Evolutionary conservation across 2,797 vertebrate genomes (phyloP).

Genomic region (Phaenicophaeus curvirostris): DNA sequence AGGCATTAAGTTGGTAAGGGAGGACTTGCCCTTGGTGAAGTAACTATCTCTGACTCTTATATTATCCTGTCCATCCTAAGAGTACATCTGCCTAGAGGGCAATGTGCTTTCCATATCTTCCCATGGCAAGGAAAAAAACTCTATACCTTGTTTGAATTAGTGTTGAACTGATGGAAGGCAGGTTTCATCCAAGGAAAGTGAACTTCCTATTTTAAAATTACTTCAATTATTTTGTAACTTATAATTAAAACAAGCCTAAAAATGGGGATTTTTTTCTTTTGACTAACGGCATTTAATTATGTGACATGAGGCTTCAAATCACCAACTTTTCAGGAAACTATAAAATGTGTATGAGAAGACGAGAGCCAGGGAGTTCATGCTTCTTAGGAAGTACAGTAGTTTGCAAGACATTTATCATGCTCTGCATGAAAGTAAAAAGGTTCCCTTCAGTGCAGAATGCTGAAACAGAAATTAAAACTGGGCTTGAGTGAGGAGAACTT

Average conservation of each 20-base stretch:
- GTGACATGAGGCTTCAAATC: not conserved
- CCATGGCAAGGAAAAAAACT: not conserved
- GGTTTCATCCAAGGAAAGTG: conserved; percentile 1
- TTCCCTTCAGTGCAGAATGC: not conserved
- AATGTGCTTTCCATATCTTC: not conserved
- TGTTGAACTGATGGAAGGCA: not conserved
- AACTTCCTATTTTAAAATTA: not conserved
- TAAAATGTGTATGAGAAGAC: not conserved
- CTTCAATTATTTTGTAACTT: conserved; percentile 22
- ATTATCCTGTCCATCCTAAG: not conserved
- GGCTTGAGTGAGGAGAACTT: not conserved
- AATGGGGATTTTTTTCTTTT: not conserved
- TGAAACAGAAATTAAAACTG: conserved; percentile 39
- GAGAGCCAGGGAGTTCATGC: not conserved
- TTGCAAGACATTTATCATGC: not conserved
- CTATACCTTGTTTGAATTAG: not conserved
- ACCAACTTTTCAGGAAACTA: not conserved
- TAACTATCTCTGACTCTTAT: not conserved
- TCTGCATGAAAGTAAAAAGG: not conserved
- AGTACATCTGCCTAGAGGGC: not conserved
- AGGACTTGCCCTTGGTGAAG: not conserved
- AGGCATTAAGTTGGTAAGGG: too few species aligned
- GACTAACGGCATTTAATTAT: not conserved
- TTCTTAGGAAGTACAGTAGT: not conserved
- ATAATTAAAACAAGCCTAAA: conserved; percentile 30